Percentiles rank a stretch among this genome's conserved stretches.
phyloP scores from a whole-genome alignment of 2,797 vertebrate species.

The Lophius americanus region DNA sequence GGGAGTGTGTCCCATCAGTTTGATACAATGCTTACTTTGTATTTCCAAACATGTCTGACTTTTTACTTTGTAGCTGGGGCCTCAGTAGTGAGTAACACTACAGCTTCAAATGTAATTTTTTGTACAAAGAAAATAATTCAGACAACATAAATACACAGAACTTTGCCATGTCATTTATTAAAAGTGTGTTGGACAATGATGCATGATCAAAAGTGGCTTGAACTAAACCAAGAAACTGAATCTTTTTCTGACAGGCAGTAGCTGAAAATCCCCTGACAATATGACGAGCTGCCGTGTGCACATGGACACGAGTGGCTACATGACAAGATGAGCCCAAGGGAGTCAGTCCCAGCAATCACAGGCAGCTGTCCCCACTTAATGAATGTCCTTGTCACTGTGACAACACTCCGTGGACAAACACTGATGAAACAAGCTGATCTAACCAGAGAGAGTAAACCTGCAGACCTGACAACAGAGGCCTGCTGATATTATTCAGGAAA shows the following conservation, averaged over 20 bases:
- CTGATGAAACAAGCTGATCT: conserved; percentile 27
- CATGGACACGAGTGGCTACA: conserved; percentile 39
- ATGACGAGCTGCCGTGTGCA: conserved; percentile 49
- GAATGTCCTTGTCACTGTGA: conserved; percentile 64
- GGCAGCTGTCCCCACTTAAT: conserved; percentile 63
- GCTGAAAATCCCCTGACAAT: conserved; percentile 25
- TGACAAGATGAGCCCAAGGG: conserved; percentile 40
- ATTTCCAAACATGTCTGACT: background rate
- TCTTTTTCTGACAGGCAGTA: conserved; percentile 26
- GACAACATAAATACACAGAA: background rate
- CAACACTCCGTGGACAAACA: conserved; percentile 62
- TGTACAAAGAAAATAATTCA: no score
- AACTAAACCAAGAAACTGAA: conserved; percentile 20
- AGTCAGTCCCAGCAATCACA: conserved; percentile 54
- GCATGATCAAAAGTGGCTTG: conserved; percentile 14
- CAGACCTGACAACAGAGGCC: conserved; percentile 6
- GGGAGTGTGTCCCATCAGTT: background rate
- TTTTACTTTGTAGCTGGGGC: background rate
- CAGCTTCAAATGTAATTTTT: background rate
- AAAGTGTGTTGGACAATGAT: background rate
- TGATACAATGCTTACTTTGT: background rate
- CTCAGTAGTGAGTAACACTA: background rate
- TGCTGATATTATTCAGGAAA: conserved; percentile 8
- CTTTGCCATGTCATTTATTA: background rate
- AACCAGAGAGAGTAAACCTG: conserved; percentile 27